Evolutionary conservation across 2,888 invertebrate species (phyloP), one percentile per base, ranked within the genome.

Genomic region (Odontothrips loti): DNA sequence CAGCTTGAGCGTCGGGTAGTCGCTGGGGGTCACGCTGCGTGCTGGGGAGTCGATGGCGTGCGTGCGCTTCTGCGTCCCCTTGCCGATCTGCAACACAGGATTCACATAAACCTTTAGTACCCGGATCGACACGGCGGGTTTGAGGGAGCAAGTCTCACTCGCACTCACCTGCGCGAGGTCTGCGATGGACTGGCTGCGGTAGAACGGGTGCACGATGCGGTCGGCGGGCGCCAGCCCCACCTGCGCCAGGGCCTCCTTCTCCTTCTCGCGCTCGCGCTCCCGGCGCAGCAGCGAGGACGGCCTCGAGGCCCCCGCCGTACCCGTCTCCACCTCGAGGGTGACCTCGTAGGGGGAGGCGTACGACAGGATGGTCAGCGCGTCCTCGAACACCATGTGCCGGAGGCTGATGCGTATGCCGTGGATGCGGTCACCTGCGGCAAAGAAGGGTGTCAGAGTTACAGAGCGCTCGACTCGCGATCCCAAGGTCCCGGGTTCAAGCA

Each of bases 341-440:
- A 96, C 94, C 82, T 95, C 95, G 86, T 97, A 97, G 0, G 97
- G 96, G 68, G 96, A 96, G 10, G 96, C 96, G 84, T 96, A 95
- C 83, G 96, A 95, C 78, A 97, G 88, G 83, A 97, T 95, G 2
- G 95, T 94, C 81, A 96, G 89, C 0, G 97, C 97, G 86, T 97
- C 97, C 86, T 96, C 96, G 85, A 94, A 92, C 0, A 96, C 96
- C 88, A 96, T 96, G 83, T 95, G 95, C 81, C 93, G 92, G 87
- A 96, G 95, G 85, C 94, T 94, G 80, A 97, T 95, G 81, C 94
- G 95, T 82, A 97, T 93, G 84, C 94, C 93, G 84, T 93, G 91
- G 84, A 97, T 96, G 84, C 95, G 92, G 88, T 97, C 97, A 83
- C 96, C 96, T 96, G 90, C 58, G 85, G 87, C 80, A 81, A 23